phyloP scores from a whole-genome alignment of 2,888 invertebrate species.

The Oxystoma pomonae region DNA sequence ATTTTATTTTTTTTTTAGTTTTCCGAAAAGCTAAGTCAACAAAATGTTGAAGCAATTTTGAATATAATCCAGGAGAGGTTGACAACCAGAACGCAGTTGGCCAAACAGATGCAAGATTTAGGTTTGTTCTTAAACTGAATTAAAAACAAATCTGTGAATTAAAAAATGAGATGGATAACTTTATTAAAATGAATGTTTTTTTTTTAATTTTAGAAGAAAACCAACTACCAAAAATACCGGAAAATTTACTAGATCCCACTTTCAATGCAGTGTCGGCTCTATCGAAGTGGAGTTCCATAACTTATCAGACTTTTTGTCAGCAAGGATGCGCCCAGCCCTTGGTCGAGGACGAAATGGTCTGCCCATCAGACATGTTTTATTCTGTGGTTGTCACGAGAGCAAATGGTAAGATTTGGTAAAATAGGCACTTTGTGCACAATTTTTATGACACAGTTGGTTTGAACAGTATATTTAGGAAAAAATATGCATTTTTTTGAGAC shows the following conservation, averaged over 20 bases:
- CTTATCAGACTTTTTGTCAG: conserved; percentile 63
- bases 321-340: conserved; percentile 52
- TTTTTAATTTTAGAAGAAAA: conserved; percentile 45
- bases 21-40: conserved; percentile 48
- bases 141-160: too few species aligned
- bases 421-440: too few species aligned
- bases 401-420: conserved; percentile 59
- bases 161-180: too few species aligned
- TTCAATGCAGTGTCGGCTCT: conserved; percentile 56
- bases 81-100: conserved; percentile 68
- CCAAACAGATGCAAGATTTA: conserved; percentile 68
- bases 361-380: conserved; percentile 66
- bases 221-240: conserved; percentile 39
- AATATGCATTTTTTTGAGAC: too few species aligned
- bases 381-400: conserved; percentile 75
- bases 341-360: conserved; percentile 57
- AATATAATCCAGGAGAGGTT: conserved; percentile 70
- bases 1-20: conserved; percentile 16
- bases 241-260: conserved; percentile 44
- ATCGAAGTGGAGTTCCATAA: conserved; percentile 65
- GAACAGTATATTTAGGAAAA: too few species aligned
- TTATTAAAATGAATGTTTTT: too few species aligned
- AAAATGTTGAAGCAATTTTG: conserved; percentile 72
- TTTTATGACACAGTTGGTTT: too few species aligned
- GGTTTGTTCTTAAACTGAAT: too few species aligned